Evolutionary conservation across 2,113 vertebrate species (phyloP), one percentile per base, ranked within the genome.

Genomic region (Bambusicola thoracicus): DNA sequence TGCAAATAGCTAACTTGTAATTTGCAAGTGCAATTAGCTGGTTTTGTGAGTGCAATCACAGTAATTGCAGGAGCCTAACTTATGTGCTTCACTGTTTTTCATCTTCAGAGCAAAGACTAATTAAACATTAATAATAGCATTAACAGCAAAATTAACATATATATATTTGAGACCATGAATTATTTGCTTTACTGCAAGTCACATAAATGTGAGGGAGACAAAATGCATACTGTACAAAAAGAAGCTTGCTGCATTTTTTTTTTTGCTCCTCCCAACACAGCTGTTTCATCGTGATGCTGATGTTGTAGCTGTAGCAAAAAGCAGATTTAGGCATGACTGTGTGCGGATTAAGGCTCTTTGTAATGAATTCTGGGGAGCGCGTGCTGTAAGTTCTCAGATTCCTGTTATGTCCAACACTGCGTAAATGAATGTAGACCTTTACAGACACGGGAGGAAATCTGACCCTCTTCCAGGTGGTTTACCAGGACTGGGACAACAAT

Each of bases 11-110:
- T 90, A 95, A 93, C 76, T 95, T 90, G 92, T 96, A 97, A 97
- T 96, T 97, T 97, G 91, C 91, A 95, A 96, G 89, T 94, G 95
- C 95, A 96, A 97, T 97, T 97, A 97, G 93, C 93, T 88, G 93
- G 93, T 95, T 97, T 96, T 97, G 94, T 95, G 96, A 95, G 78
- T 85, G 93, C 94, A 97, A 93, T 96, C 96, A 97, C 79, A 90
- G 95, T 97, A 97, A 97, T 97, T 96, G 95, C 93, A 87, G 95
- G 93, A 93, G 89, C 92, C 89, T 95, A 96, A 96, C 93, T 92
- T 91, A 80, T 91, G 85, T 92, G 89, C 83, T 96, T 93, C 92
- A 90, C 87, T 94, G 94, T 91, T 97, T 96, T 92, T 94, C 94
- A 90, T 95, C 95, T 95, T 92, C 77, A 93, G 94, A 94, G 94